A percentile compares a stretch with the other conserved stretches of the same genome.
Evolutionary conservation across 2,113 vertebrate species (phyloP).

Genomic region (Lycocorax pyrrhopterus): DNA sequence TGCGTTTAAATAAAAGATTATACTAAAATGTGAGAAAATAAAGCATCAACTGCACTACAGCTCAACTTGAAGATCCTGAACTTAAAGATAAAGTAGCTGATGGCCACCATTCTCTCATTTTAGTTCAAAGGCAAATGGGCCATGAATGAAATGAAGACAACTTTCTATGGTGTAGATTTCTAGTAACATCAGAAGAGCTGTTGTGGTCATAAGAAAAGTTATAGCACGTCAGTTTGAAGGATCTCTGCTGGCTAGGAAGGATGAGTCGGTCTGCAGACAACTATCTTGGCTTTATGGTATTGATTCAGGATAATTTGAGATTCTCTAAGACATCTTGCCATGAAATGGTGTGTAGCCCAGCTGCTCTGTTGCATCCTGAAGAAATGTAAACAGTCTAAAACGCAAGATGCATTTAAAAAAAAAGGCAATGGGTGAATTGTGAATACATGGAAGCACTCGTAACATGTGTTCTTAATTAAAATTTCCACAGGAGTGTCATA

Average conservation of each 20-base stretch:
- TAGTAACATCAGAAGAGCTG: neutral
- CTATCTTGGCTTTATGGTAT: neutral
- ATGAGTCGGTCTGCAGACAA: neutral
- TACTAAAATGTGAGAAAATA: neutral
- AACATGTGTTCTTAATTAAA: neutral
- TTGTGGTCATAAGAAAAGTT: neutral
- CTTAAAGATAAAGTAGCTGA: neutral
- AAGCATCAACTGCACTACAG: neutral
- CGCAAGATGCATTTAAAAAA: neutral
- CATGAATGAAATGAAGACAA: neutral
- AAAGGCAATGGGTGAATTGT: neutral
- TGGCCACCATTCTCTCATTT: neutral
- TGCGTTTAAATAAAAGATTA: neutral
- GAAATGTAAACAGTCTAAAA: neutral
- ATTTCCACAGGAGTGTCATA: neutral
- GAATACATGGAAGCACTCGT: neutral
- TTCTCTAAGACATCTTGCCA: neutral
- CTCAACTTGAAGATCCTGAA: neutral
- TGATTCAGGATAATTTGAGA: neutral
- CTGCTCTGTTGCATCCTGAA: neutral
- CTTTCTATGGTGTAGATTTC: neutral
- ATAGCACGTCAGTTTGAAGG: neutral
- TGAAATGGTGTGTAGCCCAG: neutral
- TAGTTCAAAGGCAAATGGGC: neutral
- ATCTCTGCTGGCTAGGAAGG: neutral